Conservation (phyloP, 2,797 vertebrate genomes). For the Echiichthys vipera region DNA sequence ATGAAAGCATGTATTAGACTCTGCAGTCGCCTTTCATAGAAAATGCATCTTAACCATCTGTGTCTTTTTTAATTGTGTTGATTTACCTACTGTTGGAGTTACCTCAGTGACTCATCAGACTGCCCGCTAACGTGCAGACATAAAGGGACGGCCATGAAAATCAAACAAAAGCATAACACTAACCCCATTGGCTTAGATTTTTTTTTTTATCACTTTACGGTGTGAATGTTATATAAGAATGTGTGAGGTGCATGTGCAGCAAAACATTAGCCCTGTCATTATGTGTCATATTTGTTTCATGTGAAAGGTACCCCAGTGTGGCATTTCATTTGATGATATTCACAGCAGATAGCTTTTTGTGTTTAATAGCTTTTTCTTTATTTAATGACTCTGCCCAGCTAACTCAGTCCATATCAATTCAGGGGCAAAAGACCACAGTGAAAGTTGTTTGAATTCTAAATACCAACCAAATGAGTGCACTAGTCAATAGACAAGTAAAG, state of each 20-base stretch:
- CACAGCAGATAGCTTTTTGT: slow-evolving; percentile 68
- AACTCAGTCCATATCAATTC: slow-evolving; percentile 62
- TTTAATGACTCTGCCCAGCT: slow-evolving; percentile 61
- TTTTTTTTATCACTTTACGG: neutral
- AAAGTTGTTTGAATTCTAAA: slow-evolving; percentile 67
- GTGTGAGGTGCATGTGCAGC: slow-evolving; percentile 15
- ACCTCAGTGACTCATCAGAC: neutral
- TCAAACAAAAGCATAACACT: neutral
- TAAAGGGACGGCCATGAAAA: neutral
- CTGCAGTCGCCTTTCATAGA: slow-evolving; percentile 16
- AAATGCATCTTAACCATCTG: slow-evolving; percentile 12
- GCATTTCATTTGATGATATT: slow-evolving; percentile 68
- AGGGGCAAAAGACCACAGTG: slow-evolving; percentile 61
- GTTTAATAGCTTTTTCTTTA: slow-evolving; percentile 68
- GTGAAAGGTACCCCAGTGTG: slow-evolving; percentile 38
- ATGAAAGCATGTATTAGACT: slow-evolving; percentile 49
- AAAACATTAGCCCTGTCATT: slow-evolving; percentile 33
- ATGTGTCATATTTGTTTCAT: slow-evolving; percentile 32
- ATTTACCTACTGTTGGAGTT: slow-evolving; percentile 18
- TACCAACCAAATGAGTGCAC: slow-evolving; percentile 33
- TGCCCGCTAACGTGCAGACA: neutral
- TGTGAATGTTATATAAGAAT: neutral
- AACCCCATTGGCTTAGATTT: neutral
- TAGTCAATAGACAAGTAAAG: slow-evolving; percentile 55
- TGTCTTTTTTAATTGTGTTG: slow-evolving; percentile 35